A percentile compares a stretch with the other conserved stretches of the same genome.
Evolutionary conservation across 2,797 vertebrate species (phyloP).

Genomic region (Mus spretus): DNA sequence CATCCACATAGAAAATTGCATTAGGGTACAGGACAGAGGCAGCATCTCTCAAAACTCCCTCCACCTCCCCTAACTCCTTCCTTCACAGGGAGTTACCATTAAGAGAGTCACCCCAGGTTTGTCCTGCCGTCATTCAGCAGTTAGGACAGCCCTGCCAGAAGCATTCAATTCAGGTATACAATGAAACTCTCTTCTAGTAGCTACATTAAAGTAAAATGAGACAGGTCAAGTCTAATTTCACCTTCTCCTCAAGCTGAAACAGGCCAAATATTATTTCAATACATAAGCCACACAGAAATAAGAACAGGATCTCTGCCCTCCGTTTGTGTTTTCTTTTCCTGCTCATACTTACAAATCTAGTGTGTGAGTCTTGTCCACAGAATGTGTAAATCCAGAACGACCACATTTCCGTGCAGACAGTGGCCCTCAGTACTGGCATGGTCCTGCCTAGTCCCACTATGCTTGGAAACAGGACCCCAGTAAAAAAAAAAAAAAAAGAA

Average conservation of each 20-base stretch:
- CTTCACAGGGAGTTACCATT: neutral
- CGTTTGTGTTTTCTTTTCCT: neutral
- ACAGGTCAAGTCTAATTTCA: neutral
- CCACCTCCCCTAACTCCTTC: no score
- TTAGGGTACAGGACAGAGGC: neutral
- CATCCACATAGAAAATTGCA: neutral
- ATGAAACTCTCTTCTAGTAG: neutral
- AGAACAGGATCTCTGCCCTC: neutral
- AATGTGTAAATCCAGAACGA: neutral
- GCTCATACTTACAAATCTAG: neutral
- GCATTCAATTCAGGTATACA: accelerated
- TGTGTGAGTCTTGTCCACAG: neutral
- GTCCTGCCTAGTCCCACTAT: neutral
- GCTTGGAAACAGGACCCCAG: neutral
- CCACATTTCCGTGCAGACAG: no score
- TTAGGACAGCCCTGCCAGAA: accelerated
- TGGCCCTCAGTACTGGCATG: accelerated
- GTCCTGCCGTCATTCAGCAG: accelerated
- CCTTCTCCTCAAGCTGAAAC: neutral
- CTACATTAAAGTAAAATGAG: conserved; percentile 8
- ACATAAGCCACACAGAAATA: neutral
- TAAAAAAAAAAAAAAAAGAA: no score
- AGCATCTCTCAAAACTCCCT: neutral
- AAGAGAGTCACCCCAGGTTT: neutral
- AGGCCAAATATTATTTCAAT: neutral